These are phyloP conservation scores for Tiliqua scincoides DNA, from an alignment of 2,113 vertebrate genomes.

Conservation along the genomic window DNA sequence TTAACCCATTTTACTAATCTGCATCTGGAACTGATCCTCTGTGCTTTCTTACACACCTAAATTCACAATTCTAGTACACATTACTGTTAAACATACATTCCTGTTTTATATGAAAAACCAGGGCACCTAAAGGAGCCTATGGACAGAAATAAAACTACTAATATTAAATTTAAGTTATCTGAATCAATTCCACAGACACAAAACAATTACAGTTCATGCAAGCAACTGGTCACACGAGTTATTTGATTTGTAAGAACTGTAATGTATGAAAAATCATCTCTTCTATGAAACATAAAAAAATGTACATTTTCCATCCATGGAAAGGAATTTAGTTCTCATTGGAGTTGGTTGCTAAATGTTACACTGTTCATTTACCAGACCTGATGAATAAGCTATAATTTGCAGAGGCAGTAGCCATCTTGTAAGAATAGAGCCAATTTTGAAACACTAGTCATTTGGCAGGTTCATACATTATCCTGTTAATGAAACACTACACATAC, in stretches of 20 bases:
- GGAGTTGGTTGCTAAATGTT: not conserved
- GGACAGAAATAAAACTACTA: not conserved
- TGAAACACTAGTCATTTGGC: not conserved
- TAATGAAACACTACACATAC: not conserved
- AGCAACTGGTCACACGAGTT: not conserved
- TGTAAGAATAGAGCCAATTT: not conserved
- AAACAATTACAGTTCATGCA: not conserved
- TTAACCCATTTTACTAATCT: not conserved
- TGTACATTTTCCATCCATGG: not conserved
- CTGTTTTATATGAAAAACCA: not conserved
- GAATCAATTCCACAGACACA: not conserved
- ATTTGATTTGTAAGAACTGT: not conserved
- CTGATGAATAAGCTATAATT: not conserved
- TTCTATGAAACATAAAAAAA: not conserved
- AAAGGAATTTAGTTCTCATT: not conserved
- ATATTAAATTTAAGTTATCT: not conserved
- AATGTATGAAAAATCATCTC: not conserved
- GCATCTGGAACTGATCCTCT: not conserved
- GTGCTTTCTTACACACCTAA: not conserved
- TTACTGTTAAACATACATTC: not conserved
- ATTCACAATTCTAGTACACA: not conserved
- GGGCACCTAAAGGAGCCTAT: not conserved
- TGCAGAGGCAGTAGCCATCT: not conserved
- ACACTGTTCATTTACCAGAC: not conserved
- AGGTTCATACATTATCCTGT: not conserved